Evolutionary conservation across 2,797 vertebrate species (phyloP).

Genomic region (Pelodytes ibericus): DNA sequence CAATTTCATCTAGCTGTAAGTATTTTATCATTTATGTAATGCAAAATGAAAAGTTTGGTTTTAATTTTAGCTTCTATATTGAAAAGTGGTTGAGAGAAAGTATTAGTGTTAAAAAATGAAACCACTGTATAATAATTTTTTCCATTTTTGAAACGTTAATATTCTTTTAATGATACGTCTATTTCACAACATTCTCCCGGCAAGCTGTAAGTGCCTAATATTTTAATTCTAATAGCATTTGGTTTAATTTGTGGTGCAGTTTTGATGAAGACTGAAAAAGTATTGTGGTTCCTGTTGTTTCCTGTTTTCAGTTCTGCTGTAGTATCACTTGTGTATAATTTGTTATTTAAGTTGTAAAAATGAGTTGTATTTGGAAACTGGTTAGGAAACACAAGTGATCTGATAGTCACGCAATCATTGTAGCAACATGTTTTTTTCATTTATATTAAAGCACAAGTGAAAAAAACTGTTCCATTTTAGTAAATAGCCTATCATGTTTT

Average conservation of each 20-base stretch:
- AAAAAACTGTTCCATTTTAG: too few relatives aligned
- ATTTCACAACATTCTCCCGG: neutral
- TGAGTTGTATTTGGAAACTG: too few relatives aligned
- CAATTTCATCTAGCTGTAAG: too few relatives aligned
- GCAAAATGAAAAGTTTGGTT: too few relatives aligned
- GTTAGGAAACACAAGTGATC: too few relatives aligned
- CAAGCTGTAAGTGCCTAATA: constrained; percentile 3
- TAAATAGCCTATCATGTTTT: too few relatives aligned
- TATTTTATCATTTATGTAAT: too few relatives aligned
- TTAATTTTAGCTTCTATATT: too few relatives aligned
- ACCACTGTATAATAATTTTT: neutral
- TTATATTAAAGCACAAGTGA: too few relatives aligned
- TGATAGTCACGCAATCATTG: too few relatives aligned
- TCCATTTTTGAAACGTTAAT: constrained; percentile 1
- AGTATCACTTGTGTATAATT: constrained; percentile 8
- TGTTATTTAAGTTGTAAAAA: neutral
- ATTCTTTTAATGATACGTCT: neutral
- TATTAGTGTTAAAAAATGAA: neutral
- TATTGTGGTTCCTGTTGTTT: neutral
- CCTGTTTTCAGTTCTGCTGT: neutral
- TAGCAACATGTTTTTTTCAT: too few relatives aligned
- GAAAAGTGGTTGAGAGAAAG: too few relatives aligned
- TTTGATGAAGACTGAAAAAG: constrained; percentile 7
- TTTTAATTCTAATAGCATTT: constrained; percentile 24
- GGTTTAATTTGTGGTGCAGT: constrained; percentile 25